Percentiles rank a stretch among this genome's conserved stretches.
Evolutionary conservation across 2,797 vertebrate species (phyloP).

Genomic region (Trachops cirrhosus): DNA sequence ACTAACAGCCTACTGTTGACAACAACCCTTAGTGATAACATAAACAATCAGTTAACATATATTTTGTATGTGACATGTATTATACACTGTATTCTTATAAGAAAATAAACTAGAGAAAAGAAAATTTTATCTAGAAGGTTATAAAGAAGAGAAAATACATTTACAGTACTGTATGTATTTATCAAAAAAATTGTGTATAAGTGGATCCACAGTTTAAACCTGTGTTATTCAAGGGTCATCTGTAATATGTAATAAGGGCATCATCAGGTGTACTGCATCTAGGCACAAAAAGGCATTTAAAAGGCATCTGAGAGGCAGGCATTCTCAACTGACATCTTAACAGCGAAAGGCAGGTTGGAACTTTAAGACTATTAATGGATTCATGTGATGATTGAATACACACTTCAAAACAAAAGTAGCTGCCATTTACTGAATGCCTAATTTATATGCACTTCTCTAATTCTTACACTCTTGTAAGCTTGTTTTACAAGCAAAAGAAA

Average conservation of each 20-base stretch:
- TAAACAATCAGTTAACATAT: not conserved
- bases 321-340: not conserved
- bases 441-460: constrained; percentile 11
- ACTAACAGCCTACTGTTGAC: not conserved
- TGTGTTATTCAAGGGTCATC: not conserved
- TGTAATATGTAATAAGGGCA: not conserved
- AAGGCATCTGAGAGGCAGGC: not conserved
- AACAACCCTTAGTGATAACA: not conserved
- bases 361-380: not conserved
- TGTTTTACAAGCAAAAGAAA: constrained; percentile 47
- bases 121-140: not conserved
- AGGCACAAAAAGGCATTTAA: not conserved
- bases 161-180: not conserved
- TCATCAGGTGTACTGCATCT: not conserved
- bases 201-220: not conserved
- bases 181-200: not conserved
- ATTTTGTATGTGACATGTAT: not conserved
- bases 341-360: not conserved
- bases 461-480: constrained; percentile 20
- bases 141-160: not conserved
- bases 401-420: not conserved
- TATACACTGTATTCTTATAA: not conserved
- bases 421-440: not conserved
- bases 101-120: not conserved
- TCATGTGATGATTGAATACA: not conserved